Percentiles rank a stretch among this genome's conserved stretches.
Conservation (phyloP, 2,888 invertebrate species). For the Aphrophora alni region DNA sequence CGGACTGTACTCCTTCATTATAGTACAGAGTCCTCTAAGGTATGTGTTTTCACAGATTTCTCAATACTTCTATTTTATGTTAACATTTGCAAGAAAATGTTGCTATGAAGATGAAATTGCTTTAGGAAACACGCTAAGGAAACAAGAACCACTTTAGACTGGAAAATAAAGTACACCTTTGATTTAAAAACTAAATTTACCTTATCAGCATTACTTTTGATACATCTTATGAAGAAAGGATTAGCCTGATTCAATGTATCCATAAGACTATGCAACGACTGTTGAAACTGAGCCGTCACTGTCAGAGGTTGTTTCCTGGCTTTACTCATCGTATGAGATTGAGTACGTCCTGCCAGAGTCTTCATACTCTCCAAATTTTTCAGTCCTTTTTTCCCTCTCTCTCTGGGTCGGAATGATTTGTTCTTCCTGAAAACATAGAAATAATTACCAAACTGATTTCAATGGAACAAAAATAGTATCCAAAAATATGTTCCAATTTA, state of each 20-base stretch:
- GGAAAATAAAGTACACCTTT: too few species aligned
- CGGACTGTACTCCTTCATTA: too few species aligned
- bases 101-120: too few species aligned
- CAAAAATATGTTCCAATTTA: slow-evolving; percentile 2
- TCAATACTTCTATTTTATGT: not conserved
- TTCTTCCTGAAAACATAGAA: slow-evolving; percentile 74
- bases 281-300: slow-evolving; percentile 94
- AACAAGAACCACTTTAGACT: too few species aligned
- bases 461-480: slow-evolving; percentile 7
- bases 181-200: slow-evolving; percentile 53
- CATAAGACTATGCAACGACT: slow-evolving; percentile 90
- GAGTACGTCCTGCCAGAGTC: slow-evolving; percentile 80
- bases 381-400: slow-evolving; percentile 83
- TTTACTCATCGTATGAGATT: slow-evolving; percentile 62
- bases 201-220: slow-evolving; percentile 94
- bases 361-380: slow-evolving; percentile 93
- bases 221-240: slow-evolving; percentile 88
- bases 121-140: too few species aligned
- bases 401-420: slow-evolving; percentile 88
- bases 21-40: too few species aligned
- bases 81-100: too few species aligned
- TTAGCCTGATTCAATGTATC: slow-evolving; percentile 90
- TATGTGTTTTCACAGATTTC: too few species aligned
- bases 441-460: not conserved
- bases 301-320: slow-evolving; percentile 89